These are phyloP conservation scores for Acrocyrtus sp. DNA, from an alignment of 2,888 invertebrate genomes.

Conservation along the genomic window DNA sequence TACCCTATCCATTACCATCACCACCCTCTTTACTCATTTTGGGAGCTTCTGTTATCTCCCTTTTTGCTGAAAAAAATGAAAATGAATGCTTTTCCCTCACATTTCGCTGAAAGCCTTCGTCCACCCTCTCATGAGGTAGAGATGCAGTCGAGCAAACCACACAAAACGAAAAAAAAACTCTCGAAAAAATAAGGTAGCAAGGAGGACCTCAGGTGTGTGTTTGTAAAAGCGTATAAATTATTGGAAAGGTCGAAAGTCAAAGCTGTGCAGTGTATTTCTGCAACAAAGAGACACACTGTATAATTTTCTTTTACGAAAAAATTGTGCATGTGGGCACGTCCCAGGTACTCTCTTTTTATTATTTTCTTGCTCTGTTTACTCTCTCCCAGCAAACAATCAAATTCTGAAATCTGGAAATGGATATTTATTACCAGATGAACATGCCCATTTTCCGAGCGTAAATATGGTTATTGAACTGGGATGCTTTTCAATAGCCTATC, in stretches of 20 bases:
- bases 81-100: conserved; percentile 10
- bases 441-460: conserved; percentile 36
- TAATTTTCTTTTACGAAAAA: conserved; percentile 22
- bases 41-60: conserved; percentile 13
- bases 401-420: conserved; percentile 44
- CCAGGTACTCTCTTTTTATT: not conserved
- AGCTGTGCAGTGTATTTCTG: not conserved
- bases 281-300: conserved; percentile 8
- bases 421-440: conserved; percentile 43
- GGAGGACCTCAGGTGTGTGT: conserved; percentile 41
- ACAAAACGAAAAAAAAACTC: conserved; percentile 41
- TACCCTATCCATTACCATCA: too few relatives aligned
- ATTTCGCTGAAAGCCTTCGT: conserved; percentile 39
- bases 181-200: conserved; percentile 38
- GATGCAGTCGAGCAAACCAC: conserved; percentile 33
- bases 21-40: conserved; percentile 27
- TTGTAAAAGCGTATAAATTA: conserved; percentile 11
- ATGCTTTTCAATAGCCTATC: too few relatives aligned
- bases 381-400: conserved; percentile 25
- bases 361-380: conserved; percentile 11
- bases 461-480: conserved; percentile 28
- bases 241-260: conserved; percentile 9
- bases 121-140: too few relatives aligned
- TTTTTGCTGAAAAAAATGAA: conserved; percentile 13
- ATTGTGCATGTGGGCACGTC: not conserved